These are phyloP conservation scores for Calameuta filiformis DNA, from an alignment of 2,888 invertebrate genomes.

Conservation along the genomic window DNA sequence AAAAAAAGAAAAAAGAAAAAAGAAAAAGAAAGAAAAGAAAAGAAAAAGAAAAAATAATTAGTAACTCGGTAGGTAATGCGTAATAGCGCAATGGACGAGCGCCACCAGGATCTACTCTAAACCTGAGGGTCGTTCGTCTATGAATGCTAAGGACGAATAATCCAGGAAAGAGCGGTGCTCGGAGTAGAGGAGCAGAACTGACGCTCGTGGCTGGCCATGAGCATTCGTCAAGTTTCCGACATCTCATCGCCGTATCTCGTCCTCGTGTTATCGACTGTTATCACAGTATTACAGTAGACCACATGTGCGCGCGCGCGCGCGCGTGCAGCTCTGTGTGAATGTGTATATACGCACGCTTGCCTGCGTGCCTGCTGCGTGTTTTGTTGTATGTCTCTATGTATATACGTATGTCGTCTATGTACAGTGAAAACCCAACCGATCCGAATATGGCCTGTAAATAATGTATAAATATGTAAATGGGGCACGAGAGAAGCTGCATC, in stretches of 20 bases:
- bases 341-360: background rate
- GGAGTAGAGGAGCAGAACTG: background rate
- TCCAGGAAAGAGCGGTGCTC: background rate
- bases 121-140: background rate
- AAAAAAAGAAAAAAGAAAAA: background rate
- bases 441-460: conserved; percentile 20
- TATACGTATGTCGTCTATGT: conserved; percentile 2
- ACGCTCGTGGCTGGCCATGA: background rate
- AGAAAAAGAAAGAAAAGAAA: background rate
- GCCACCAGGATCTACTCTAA: background rate
- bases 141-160: background rate
- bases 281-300: background rate
- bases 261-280: background rate
- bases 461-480: conserved; percentile 16
- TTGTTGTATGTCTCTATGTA: conserved; percentile 1
- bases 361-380: background rate
- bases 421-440: background rate
- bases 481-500: conserved; percentile 2
- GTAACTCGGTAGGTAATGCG: conserved; percentile 20
- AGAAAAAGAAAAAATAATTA: conserved; percentile 3
- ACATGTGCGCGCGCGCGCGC: background rate
- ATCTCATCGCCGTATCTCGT: background rate
- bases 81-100: background rate
- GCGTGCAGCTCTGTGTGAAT: background rate
- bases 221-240: background rate